phyloP scores from a whole-genome alignment of 2,797 vertebrate species.

The Labroides dimidiatus region DNA sequence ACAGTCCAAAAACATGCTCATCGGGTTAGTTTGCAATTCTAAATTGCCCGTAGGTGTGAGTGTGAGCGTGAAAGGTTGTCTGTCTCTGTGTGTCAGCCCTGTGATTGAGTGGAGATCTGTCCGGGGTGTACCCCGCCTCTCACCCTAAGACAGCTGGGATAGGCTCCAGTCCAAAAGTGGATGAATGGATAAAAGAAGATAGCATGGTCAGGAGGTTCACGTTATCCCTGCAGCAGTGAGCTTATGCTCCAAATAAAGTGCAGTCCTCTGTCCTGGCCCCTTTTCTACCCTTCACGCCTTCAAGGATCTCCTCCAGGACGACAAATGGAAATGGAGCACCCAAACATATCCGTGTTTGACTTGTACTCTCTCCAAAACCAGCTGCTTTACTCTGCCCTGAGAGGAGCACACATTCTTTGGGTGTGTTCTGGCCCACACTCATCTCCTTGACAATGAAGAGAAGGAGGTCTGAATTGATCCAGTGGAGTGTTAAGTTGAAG shows the following conservation, averaged over 20 bases:
- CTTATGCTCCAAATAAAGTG: conserved; percentile 28
- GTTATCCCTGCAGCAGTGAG: conserved; percentile 4
- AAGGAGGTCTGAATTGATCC: conserved; percentile 32
- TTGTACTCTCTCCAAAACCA: conserved; percentile 60
- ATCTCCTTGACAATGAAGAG: conserved; percentile 63
- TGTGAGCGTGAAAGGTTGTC: too few relatives aligned
- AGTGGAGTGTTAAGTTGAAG: conserved; percentile 42
- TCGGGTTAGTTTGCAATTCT: too few relatives aligned
- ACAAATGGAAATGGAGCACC: conserved; percentile 36
- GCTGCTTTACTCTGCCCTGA: conserved; percentile 44
- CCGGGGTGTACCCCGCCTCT: too few relatives aligned
- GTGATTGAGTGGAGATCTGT: too few relatives aligned
- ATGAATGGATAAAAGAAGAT: too few relatives aligned
- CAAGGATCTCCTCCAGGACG: conserved; percentile 37
- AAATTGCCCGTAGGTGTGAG: too few relatives aligned
- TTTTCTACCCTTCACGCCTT: conserved; percentile 28
- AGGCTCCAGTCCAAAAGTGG: too few relatives aligned
- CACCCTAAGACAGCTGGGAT: too few relatives aligned
- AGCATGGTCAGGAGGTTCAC: conserved; percentile 4
- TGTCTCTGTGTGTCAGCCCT: too few relatives aligned
- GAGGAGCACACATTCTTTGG: conserved; percentile 56
- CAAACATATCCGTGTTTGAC: conserved; percentile 62
- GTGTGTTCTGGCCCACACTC: conserved; percentile 36
- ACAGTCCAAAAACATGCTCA: too few relatives aligned
- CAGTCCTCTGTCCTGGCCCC: conserved; percentile 5